Evolutionary conservation across 2,888 invertebrate species (phyloP).

Genomic region (Erannis defoliaria): DNA sequence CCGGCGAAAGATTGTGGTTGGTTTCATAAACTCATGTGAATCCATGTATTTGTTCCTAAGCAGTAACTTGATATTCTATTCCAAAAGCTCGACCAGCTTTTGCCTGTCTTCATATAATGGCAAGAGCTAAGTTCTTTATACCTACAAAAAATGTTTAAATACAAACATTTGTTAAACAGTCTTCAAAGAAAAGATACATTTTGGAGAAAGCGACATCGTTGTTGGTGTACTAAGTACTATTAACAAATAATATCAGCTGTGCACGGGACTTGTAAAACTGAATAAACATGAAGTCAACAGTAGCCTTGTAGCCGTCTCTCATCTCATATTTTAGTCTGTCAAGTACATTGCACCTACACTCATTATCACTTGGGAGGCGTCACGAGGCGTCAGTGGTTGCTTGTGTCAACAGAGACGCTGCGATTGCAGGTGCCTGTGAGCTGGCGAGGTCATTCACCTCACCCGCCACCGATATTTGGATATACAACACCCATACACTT

Average conservation of each 20-base stretch:
- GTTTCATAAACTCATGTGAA: slow-evolving; percentile 61
- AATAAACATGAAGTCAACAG: slow-evolving; percentile 22
- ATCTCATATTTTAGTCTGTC: slow-evolving; percentile 41
- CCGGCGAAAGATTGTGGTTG: slow-evolving; percentile 67
- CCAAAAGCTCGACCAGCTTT: background rate
- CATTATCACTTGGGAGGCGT: slow-evolving; percentile 77
- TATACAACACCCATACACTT: slow-evolving; percentile 67
- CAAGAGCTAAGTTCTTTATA: too few species aligned
- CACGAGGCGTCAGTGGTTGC: slow-evolving; percentile 64
- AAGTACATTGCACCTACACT: slow-evolving; percentile 67
- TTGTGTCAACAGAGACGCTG: slow-evolving; percentile 79
- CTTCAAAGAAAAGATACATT: background rate
- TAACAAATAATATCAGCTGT: slow-evolving; percentile 18
- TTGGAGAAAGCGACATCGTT: background rate
- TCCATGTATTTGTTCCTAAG: slow-evolving; percentile 23
- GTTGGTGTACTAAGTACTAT: slow-evolving; percentile 2
- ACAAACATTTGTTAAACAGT: background rate
- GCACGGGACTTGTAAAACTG: slow-evolving; percentile 4
- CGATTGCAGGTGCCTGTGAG: slow-evolving; percentile 80
- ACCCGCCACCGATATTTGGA: slow-evolving; percentile 80
- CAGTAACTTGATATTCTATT: slow-evolving; percentile 48
- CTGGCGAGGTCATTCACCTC: slow-evolving; percentile 75
- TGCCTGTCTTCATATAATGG: too few species aligned
- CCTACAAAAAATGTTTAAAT: background rate
- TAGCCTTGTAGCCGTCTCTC: slow-evolving; percentile 27